These are phyloP conservation scores for Trichomycterus rosablanca DNA, from an alignment of 2,113 vertebrate genomes.

Conservation along the genomic window DNA sequence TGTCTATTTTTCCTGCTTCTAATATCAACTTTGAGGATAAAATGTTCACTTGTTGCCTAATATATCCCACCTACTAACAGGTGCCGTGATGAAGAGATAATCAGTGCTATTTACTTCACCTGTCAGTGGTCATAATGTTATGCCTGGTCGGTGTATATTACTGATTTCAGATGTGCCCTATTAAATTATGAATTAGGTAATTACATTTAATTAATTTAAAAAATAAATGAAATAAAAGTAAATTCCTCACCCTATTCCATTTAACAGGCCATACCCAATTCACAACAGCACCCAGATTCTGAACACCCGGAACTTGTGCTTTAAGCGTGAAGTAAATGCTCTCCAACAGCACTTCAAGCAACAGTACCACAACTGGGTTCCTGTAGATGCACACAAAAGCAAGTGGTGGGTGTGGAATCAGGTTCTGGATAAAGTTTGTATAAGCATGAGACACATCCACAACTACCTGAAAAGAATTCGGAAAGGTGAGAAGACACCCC, in stretches of 20 bases:
- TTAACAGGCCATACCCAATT: constrained; percentile 62
- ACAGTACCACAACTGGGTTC: constrained; percentile 83
- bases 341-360: constrained; percentile 70
- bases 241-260: background rate
- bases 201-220: too few relatives aligned
- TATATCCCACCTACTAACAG: too few relatives aligned
- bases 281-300: constrained; percentile 79
- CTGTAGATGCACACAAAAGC: constrained; percentile 73
- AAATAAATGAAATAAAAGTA: background rate
- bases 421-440: constrained; percentile 66
- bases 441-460: constrained; percentile 71
- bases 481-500: constrained; percentile 79
- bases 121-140: too few relatives aligned
- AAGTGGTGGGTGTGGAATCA: constrained; percentile 85
- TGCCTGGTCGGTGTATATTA: too few relatives aligned
- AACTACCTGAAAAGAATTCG: constrained; percentile 75
- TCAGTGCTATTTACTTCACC: too few relatives aligned
- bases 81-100: too few relatives aligned
- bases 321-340: constrained; percentile 65
- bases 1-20: too few relatives aligned
- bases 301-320: constrained; percentile 69
- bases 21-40: too few relatives aligned
- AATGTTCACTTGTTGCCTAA: too few relatives aligned
- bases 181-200: too few relatives aligned
- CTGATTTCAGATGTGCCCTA: too few relatives aligned